Conservation (phyloP, 2,888 invertebrate genomes). For the Ecliptopera silaceata region DNA sequence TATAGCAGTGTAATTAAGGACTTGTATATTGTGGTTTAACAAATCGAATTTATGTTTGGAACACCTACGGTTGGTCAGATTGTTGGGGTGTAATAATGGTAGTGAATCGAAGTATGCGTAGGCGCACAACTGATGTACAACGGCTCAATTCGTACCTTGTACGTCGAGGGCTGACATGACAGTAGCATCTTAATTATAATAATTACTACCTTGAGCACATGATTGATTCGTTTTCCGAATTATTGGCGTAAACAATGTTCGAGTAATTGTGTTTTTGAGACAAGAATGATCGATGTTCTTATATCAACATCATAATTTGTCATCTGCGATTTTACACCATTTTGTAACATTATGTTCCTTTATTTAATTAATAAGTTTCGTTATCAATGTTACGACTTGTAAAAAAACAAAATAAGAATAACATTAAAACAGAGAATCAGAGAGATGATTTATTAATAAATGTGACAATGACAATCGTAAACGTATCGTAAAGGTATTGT, state of each 20-base stretch:
- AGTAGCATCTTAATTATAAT: constrained; percentile 26
- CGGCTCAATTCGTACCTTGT: constrained; percentile 61
- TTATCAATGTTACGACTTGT: no score
- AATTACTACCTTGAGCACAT: constrained; percentile 24
- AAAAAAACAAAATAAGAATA: no score
- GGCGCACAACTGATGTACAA: constrained; percentile 56
- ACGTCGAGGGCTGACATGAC: constrained; percentile 51
- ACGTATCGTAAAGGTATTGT: no score
- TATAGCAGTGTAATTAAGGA: constrained; percentile 20
- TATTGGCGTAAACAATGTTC: constrained; percentile 12
- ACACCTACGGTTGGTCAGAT: constrained; percentile 25
- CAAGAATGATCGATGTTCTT: constrained; percentile 14
- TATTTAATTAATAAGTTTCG: no score
- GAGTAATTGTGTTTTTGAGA: constrained; percentile 6
- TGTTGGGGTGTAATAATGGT: constrained; percentile 46
- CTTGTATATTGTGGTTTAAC: constrained; percentile 22
- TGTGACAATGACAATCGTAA: no score
- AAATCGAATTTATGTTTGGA: constrained; percentile 29
- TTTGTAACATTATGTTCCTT: no score
- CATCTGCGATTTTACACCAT: background rate
- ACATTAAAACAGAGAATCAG: no score
- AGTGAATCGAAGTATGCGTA: constrained; percentile 48
- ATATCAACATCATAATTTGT: background rate
- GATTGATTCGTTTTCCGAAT: constrained; percentile 41
- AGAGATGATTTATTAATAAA: no score